Percentiles rank a stretch among this genome's conserved stretches.
These are phyloP conservation scores for Rhodeus uyekii DNA, from an alignment of 2,797 vertebrate genomes.

Conservation along the genomic window DNA sequence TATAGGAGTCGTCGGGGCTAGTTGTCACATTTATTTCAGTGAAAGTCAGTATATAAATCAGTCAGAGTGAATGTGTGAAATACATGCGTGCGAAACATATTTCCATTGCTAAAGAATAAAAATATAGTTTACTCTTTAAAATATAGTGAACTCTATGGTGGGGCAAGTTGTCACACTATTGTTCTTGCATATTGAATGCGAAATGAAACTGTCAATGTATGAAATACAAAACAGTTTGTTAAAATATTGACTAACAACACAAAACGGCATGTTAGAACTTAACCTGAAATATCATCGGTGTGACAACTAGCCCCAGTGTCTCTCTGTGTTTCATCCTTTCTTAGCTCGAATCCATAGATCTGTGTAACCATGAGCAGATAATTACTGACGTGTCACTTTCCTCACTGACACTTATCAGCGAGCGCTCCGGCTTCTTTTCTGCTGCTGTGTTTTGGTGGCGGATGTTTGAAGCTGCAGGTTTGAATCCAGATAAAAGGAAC, in stretches of 20 bases:
- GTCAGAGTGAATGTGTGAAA: too few relatives aligned
- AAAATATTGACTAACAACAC: not conserved
- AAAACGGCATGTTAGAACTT: not conserved
- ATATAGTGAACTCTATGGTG: not conserved
- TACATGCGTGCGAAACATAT: not conserved
- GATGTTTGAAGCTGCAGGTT: slow-evolving; percentile 8
- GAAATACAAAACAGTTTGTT: not conserved
- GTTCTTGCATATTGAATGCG: not conserved
- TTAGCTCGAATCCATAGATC: too few relatives aligned
- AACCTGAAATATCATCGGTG: not conserved
- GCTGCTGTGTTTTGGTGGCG: not conserved
- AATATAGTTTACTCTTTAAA: not conserved
- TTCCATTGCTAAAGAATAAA: not conserved
- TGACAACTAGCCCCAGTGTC: not conserved
- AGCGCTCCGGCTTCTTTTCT: not conserved
- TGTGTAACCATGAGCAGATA: not conserved
- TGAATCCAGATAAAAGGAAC: not conserved
- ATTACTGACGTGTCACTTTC: not conserved
- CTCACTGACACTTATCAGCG: not conserved
- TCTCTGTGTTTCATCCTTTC: too few relatives aligned
- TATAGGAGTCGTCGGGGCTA: not conserved
- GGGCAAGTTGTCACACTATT: not conserved
- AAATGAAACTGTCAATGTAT: not conserved
- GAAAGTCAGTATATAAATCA: not conserved
- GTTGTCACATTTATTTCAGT: not conserved